Evolutionary conservation across 2,888 invertebrate genomes (phyloP), one percentile per base, ranked within the genome.

Genomic region (Drosophila atroscutellata): DNA sequence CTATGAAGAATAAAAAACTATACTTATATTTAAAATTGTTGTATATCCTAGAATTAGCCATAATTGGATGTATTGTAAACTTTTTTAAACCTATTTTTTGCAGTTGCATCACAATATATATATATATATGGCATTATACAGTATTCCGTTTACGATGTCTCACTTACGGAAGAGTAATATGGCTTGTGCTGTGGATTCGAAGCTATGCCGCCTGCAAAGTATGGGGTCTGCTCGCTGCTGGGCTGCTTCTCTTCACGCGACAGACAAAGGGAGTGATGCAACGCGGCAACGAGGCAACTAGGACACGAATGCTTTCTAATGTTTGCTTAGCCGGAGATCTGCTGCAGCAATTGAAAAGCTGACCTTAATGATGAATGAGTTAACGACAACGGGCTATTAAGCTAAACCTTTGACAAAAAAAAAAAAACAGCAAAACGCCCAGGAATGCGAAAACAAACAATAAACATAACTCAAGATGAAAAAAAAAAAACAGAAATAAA

Each of bases 341-440:
- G 18, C 32, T 56, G 59, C 49, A 36, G 70, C 69, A 70, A 74
- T 81, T 81, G 79, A 75, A 72, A 59, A 55, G 54, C 57, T 87
- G 83, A 83, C 83, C 86, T 63, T 85, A 83, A 85, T 84, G 87
- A 87, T 70, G 74, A 72, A 75, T 75, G 67, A 70, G 77, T 80
- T 76, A 56, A 50, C 70, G 72, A 80, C 77, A 80, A 56, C 65
- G 64, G 54, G 49, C 68, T 68, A 65, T 64, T 50, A 67, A 63
- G 75, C 56, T 58, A 65, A 65, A 64, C 57, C 77, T 65, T 65
- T 63, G 79, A 67, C 67, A 60, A 66, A 55, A 52, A 8, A 30
- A 60, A 42, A 47, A 39, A 59, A 36, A 36, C 45, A 55, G 34
- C 55, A 26, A 69, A 75, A 77, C 77, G 78, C 81, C 57, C 61